Base-by-base conservation (phyloP, 2,113 vertebrate species). In the Theristicus caerulescens region DNA sequence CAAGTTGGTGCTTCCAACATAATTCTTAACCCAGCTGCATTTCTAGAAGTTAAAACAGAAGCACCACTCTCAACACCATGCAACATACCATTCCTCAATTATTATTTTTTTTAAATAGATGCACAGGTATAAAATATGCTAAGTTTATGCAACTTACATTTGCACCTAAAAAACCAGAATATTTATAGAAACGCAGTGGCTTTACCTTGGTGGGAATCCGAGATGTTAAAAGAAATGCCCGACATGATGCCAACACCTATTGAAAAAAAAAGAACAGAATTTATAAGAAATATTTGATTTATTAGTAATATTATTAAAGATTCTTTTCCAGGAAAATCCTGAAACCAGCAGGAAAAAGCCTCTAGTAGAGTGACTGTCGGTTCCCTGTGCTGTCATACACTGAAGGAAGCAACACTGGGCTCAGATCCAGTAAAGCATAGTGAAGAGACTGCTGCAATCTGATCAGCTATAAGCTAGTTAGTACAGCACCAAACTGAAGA, bases 141-240 rank as follows among this genome's bases (percentile, higher is more conserved):
- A 46, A 26, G 5, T 54, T 85, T 70, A 71, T 55, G 52, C 62
- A 80, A 70, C n/a, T 82, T 49, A 62, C 13, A 44, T 65, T 47
- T 79, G 21, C 65, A 49, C 44, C n/a, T 82, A 65, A 69, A 47
- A 79, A 51, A 9, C 0, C 16, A 31, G 16, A 84, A 26, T 24
- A 84, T 49, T 84, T 70, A 52, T 12, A 70, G 42, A 79, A 91
- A 58, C 20, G 72, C 1, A 38, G 62, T 44, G 26, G 34, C 58
- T 98, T 98, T 98, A 99, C 99, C 99, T 99, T 99, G 94, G 99
- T 98, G 73, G 99, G 99, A 96, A 99, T 98, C 58, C 99, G 98
- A 31, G 99, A 98, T 0, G 99, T 99, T 93, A 99, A 88, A 22
- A 99, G 98, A 98, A 99, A 99, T 57, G 97, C 99, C 12, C 99